phyloP scores from a whole-genome alignment of 2,113 vertebrate species.

The Pedetes capensis region DNA sequence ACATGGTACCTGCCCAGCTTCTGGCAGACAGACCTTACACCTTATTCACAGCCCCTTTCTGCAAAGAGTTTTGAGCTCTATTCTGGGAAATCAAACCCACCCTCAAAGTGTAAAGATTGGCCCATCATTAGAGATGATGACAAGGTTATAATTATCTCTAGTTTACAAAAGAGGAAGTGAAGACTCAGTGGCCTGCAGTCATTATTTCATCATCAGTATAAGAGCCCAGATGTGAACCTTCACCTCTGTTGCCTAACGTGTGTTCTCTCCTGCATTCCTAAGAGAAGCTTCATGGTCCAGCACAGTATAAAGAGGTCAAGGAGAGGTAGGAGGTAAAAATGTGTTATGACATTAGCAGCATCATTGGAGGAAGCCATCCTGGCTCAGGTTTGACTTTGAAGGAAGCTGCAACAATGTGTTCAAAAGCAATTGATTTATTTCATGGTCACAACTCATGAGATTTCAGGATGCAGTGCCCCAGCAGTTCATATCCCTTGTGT shows the following conservation, averaged over 20 bases:
- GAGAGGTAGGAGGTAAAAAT: background rate
- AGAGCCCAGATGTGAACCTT: background rate
- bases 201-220: background rate
- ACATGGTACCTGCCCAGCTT: background rate
- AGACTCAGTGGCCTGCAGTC: background rate
- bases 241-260: background rate
- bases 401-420: no score
- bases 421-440: background rate
- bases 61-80: background rate
- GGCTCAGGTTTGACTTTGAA: background rate
- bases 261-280: background rate
- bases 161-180: background rate
- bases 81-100: background rate
- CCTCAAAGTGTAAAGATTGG: background rate
- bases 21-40: background rate
- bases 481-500: background rate
- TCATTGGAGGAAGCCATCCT: background rate
- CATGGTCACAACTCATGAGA: background rate
- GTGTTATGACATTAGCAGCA: background rate
- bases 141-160: background rate
- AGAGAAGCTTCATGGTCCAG: background rate
- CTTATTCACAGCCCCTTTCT: background rate
- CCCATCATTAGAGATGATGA: background rate
- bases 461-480: background rate
- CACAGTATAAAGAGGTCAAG: background rate